Evolutionary conservation across 2,888 invertebrate genomes (phyloP).

Genomic region (Ashinkailepas kermadecensis): DNA sequence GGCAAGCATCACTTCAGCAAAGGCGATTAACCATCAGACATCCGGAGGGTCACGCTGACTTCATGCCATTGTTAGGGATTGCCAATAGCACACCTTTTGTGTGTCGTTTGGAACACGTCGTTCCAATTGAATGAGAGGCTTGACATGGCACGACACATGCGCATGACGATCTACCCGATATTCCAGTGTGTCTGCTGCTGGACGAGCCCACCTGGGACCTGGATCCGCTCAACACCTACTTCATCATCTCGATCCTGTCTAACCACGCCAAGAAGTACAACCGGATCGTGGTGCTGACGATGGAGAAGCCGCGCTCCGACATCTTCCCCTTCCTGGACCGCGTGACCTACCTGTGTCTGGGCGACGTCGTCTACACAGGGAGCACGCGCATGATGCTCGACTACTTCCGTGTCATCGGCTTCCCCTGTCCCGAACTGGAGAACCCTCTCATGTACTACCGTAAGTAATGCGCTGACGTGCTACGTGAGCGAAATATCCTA

Average conservation of each 20-base stretch:
- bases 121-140: too few species aligned
- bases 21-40: too few species aligned
- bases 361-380: conserved; percentile 85
- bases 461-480: conserved; percentile 48
- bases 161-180: neutral
- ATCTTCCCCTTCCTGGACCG: conserved; percentile 89
- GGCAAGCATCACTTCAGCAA: too few species aligned
- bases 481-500: too few species aligned
- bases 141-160: too few species aligned
- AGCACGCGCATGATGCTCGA: conserved; percentile 85
- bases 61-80: too few species aligned
- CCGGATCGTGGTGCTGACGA: conserved; percentile 78
- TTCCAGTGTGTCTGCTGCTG: conserved; percentile 69
- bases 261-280: conserved; percentile 79
- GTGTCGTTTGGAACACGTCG: too few species aligned
- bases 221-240: conserved; percentile 88
- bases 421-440: conserved; percentile 91
- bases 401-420: conserved; percentile 91
- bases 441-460: conserved; percentile 97
- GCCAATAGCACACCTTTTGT: too few species aligned
- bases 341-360: conserved; percentile 80
- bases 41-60: too few species aligned
- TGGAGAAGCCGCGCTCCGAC: conserved; percentile 89
- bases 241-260: conserved; percentile 86
- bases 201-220: conserved; percentile 93